Evolutionary conservation across 2,797 vertebrate genomes (phyloP).

Genomic region (Silurus lanzhouensis): DNA sequence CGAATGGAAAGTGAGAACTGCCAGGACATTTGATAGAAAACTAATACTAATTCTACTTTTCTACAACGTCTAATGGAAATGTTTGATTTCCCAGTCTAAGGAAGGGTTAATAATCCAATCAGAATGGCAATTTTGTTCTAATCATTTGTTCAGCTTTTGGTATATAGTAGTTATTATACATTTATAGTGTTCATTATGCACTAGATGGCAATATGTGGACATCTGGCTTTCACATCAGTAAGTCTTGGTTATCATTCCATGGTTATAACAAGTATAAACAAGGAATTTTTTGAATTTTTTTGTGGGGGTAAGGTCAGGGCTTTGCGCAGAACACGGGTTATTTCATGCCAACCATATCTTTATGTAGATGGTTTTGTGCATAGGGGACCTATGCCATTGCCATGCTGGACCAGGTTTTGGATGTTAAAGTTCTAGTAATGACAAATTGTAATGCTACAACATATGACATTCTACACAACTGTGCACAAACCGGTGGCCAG

Average conservation of each 20-base stretch:
- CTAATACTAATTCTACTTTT: too few relatives aligned
- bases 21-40: slow-evolving; percentile 1
- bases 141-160: not conserved
- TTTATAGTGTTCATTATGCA: not conserved
- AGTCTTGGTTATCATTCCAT: not conserved
- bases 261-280: too few relatives aligned
- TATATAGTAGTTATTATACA: too few relatives aligned
- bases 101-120: not conserved
- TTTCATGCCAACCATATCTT: not conserved
- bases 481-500: too few relatives aligned
- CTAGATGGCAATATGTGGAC: not conserved
- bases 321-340: not conserved
- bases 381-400: not conserved
- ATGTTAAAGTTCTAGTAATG: not conserved
- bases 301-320: not conserved
- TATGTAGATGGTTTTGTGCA: not conserved
- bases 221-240: not conserved
- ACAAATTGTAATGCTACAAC: too few relatives aligned
- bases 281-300: too few relatives aligned
- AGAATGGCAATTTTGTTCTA: not conserved
- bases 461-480: too few relatives aligned
- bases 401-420: not conserved
- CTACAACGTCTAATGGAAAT: not conserved
- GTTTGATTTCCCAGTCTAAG: not conserved
- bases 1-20: not conserved